Evolutionary conservation across 2,888 invertebrate species (phyloP), one percentile per base, ranked within the genome.

Genomic region (Heliconius cydno): DNA sequence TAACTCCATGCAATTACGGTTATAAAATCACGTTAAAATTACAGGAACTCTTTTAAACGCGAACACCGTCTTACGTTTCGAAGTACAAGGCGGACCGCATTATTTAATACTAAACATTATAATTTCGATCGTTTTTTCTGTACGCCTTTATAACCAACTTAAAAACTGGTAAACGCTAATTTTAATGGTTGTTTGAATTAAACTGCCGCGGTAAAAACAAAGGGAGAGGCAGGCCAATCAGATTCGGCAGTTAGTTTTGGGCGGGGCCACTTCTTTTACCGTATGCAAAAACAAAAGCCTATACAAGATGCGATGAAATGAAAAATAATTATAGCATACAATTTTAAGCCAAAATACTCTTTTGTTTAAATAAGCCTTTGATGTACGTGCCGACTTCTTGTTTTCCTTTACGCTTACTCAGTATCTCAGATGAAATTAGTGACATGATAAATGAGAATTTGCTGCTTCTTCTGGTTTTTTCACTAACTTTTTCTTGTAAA

Each of bases 211-310:
- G 90, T 88, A 85, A 87, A 86, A 90, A 93, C 92, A 92, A 92
- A 93, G 92, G 88, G 84, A 86, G 84, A 85, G 87, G 83, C 87
- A 88, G 85, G 88, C 94, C 94, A 94, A 94, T 94, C 93, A 88
- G 86, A 83, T 87, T 84, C 83, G 84, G 85, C 87, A 88, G 88
- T 88, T 87, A 88, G 84, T 84, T 82, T 83, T 86, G 90, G 94
- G 94, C 94, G 94, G 89, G 90, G 92, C 90, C 86, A 77, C 88
- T 89, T 90, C 86, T 89, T 86, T 84, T 87, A 88, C 88, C 90
- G 88, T 86, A 89, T 90, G 91, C 89, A 89, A 87, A 90, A 86
- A 91, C 90, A 92, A 91, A 92, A 90, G 87, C 88, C 88, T 85
- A 85, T 87, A 89, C 90, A 91, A 91, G 91, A 90, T 89, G 89